Percentiles rank a stretch among this genome's conserved stretches.
Evolutionary conservation across 2,888 invertebrate genomes (phyloP).

Genomic region (Anticlea derivata): DNA sequence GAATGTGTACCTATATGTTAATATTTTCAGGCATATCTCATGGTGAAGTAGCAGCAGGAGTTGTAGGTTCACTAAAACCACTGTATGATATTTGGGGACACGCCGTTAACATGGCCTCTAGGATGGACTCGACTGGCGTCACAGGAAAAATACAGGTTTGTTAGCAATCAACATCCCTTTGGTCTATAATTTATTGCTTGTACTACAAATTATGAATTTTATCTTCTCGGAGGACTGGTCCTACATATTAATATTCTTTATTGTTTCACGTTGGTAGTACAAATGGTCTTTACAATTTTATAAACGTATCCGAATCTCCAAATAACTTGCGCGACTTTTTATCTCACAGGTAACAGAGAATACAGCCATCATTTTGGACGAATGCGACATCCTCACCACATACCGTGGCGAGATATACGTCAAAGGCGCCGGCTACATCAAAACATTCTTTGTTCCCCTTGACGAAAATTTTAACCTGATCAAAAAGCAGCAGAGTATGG

Average conservation of each 20-base stretch:
- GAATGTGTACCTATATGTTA: too few relatives aligned
- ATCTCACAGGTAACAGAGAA: conserved; percentile 85
- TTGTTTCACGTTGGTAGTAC: too few relatives aligned
- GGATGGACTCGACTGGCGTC: conserved; percentile 97
- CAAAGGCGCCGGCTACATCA: conserved; percentile 87
- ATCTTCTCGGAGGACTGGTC: too few relatives aligned
- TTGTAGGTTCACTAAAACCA: conserved; percentile 96
- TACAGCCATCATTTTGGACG: conserved; percentile 87
- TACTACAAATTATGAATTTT: too few relatives aligned
- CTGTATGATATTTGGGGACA: conserved; percentile 99
- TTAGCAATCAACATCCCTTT: not conserved
- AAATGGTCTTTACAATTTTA: too few relatives aligned
- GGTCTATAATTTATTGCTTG: too few relatives aligned
- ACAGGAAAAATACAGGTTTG: conserved; percentile 90
- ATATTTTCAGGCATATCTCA: conserved; percentile 90
- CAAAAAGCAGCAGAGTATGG: conserved; percentile 59
- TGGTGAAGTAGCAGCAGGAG: conserved; percentile 96
- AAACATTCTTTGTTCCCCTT: conserved; percentile 89
- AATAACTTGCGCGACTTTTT: too few relatives aligned
- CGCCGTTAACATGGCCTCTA: conserved; percentile 97
- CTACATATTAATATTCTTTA: too few relatives aligned
- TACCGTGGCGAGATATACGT: conserved; percentile 88
- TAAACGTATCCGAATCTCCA: too few relatives aligned
- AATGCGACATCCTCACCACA: conserved; percentile 87
- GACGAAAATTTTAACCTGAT: conserved; percentile 84